These are phyloP conservation scores for Trogon surrucura DNA, from an alignment of 2,113 vertebrate species.

Conservation along the genomic window DNA sequence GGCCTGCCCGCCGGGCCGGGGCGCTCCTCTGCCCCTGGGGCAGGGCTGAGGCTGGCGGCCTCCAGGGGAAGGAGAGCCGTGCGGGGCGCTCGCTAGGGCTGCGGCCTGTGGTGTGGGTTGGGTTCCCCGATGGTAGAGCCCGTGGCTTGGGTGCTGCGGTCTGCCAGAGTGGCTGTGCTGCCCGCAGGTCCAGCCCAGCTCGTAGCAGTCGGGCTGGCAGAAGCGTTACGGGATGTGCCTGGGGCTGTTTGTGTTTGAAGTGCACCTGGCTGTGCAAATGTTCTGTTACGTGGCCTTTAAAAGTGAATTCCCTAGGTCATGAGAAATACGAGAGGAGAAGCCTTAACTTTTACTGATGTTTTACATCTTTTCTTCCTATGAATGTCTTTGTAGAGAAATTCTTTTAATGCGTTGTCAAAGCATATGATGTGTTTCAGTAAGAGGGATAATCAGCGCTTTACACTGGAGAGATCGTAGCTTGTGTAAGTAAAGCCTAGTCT, in stretches of 20 bases:
- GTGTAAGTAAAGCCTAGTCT: not conserved
- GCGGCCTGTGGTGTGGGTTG: not conserved
- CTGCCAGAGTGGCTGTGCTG: not conserved
- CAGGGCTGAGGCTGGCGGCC: not conserved
- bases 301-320: not conserved
- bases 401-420: fast-evolving
- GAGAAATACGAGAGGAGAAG: not conserved
- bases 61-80: fast-evolving
- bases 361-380: fast-evolving
- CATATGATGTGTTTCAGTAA: fast-evolving
- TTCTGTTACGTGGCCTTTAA: fast-evolving
- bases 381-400: fast-evolving
- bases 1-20: fast-evolving
- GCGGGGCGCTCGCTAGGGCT: not conserved
- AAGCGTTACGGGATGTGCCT: fast-evolving
- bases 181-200: fast-evolving
- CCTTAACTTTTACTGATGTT: fast-evolving
- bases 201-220: fast-evolving
- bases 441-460: fast-evolving
- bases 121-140: not conserved
- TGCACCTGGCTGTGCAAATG: fast-evolving
- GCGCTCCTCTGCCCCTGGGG: fast-evolving
- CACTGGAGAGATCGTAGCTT: fast-evolving
- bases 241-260: fast-evolving
- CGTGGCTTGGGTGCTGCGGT: fast-evolving